phyloP scores from a whole-genome alignment of 2,888 invertebrate species.

The Drosophila lutescens region DNA sequence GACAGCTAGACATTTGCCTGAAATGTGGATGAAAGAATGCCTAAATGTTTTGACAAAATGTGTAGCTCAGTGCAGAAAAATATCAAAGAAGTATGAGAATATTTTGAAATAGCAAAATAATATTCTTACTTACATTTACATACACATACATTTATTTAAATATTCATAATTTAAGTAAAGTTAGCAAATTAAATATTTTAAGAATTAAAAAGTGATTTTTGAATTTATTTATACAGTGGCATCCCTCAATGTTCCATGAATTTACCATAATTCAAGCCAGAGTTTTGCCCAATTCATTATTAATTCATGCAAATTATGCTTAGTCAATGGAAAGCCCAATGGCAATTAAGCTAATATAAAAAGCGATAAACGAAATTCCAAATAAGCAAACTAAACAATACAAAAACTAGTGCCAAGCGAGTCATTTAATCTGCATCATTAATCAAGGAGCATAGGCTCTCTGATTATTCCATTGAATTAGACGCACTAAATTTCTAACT shows the following conservation, averaged over 20 bases:
- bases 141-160: not conserved
- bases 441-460: constrained; percentile 60
- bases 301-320: constrained; percentile 45
- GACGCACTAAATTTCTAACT: constrained; percentile 40
- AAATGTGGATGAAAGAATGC: not conserved
- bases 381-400: constrained; percentile 26
- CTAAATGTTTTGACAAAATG: not conserved
- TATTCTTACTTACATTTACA: too few species aligned
- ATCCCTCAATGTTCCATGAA: constrained; percentile 9
- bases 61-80: not conserved
- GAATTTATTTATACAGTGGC: not conserved
- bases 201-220: not conserved
- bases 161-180: not conserved
- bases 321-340: constrained; percentile 18
- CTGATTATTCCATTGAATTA: constrained; percentile 56
- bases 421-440: constrained; percentile 68
- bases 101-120: too few species aligned
- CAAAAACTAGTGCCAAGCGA: constrained; percentile 36
- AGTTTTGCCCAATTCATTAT: constrained; percentile 31
- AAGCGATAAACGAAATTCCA: constrained; percentile 40
- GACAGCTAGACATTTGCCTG: not conserved
- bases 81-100: not conserved
- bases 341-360: constrained; percentile 47
- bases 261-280: constrained; percentile 15
- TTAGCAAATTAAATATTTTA: not conserved